Conservation (phyloP, 2,113 vertebrate species). For the Oceanites oceanicus region DNA sequence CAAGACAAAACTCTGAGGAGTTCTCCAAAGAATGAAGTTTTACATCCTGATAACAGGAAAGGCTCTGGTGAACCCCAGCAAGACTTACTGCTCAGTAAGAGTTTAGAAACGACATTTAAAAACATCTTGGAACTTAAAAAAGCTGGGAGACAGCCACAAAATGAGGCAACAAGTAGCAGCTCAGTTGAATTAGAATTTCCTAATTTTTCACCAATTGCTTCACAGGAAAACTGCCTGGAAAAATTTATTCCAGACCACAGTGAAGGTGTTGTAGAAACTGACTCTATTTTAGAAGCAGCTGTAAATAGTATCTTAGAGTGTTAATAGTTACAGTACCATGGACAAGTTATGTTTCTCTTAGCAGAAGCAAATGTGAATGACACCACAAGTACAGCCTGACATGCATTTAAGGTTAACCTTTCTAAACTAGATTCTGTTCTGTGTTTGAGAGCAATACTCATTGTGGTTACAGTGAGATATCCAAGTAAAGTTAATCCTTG, state of each 20-base stretch:
- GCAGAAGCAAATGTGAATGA: constrained; percentile 75
- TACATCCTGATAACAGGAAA: constrained; percentile 71
- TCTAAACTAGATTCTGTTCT: constrained; percentile 72
- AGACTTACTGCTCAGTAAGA: constrained; percentile 75
- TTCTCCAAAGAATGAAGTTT: constrained; percentile 77
- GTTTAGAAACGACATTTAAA: constrained; percentile 84
- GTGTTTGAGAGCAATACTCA: constrained; percentile 82
- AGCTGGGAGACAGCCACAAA: constrained; percentile 76
- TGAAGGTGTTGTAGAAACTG: constrained; percentile 86
- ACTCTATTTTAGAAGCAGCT: constrained; percentile 97
- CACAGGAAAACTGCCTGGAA: constrained; percentile 80
- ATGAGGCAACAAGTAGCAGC: constrained; percentile 61
- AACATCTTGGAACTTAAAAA: constrained; percentile 88
- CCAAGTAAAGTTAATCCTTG: constrained; percentile 66
- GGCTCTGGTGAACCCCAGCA: constrained; percentile 68
- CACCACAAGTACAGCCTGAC: constrained; percentile 77
- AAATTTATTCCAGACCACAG: constrained; percentile 81
- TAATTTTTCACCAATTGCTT: constrained; percentile 77
- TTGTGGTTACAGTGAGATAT: constrained; percentile 74
- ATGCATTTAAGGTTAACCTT: constrained; percentile 74
- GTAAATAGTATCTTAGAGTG: constrained; percentile 99
- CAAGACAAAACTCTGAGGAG: constrained; percentile 72
- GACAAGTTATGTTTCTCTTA: constrained; percentile 71
- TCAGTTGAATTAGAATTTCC: constrained; percentile 76
- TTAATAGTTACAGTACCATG: constrained; percentile 79